Conservation (phyloP, 2,797 vertebrate species). For the Spheniscus humboldti region DNA sequence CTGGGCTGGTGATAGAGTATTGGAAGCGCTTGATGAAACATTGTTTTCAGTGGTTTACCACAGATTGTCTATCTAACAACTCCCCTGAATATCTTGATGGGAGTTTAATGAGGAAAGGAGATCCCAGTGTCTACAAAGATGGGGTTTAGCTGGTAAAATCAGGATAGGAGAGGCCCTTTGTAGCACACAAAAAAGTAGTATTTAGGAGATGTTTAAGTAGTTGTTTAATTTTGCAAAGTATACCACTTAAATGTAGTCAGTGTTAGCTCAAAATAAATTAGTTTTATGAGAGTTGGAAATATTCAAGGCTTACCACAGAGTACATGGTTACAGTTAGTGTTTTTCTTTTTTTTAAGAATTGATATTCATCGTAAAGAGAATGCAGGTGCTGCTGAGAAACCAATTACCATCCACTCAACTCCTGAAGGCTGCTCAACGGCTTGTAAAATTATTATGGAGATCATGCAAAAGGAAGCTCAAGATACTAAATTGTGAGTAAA, state of each 20-base stretch:
- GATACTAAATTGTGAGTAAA: constrained; percentile 97
- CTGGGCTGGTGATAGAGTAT: not conserved
- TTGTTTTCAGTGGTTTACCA: not conserved
- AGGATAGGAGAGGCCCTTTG: not conserved
- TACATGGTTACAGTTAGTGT: not conserved
- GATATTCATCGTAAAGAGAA: constrained; percentile 99
- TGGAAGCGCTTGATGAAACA: not conserved
- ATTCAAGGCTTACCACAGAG: not conserved
- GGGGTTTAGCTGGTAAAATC: not conserved
- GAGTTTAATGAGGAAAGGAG: not conserved
- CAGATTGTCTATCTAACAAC: not conserved
- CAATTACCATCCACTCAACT: constrained; percentile 97
- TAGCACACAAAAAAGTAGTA: no score
- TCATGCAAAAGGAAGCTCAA: constrained; percentile 98
- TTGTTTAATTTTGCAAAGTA: not conserved
- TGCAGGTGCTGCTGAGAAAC: constrained; percentile 96
- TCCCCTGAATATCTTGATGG: not conserved
- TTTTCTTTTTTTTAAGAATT: constrained; percentile 78
- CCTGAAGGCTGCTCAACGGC: constrained; percentile 94
- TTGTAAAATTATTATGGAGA: constrained; percentile 97
- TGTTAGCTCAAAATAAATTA: not conserved
- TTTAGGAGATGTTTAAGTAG: not conserved
- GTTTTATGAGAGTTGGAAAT: not conserved
- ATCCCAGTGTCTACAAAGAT: not conserved
- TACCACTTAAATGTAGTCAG: not conserved